phyloP scores from a whole-genome alignment of 2,888 invertebrate species.

The Orthosia incerta region DNA sequence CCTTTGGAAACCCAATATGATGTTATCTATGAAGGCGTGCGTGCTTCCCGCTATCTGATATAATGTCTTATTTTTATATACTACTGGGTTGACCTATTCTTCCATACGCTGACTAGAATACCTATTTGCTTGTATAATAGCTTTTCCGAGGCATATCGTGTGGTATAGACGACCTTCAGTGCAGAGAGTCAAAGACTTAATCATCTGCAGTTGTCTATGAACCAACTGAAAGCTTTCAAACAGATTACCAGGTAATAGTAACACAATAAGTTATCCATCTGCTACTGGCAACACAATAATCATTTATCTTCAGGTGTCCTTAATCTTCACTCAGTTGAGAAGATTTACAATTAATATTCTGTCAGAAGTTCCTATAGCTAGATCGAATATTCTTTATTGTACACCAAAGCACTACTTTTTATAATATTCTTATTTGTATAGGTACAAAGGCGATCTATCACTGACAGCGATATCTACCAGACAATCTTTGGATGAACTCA shows the following conservation, averaged over 20 bases:
- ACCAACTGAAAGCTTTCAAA: slow-evolving; percentile 17
- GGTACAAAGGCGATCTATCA: too few relatives aligned
- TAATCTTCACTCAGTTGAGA: slow-evolving; percentile 31
- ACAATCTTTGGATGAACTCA: too few relatives aligned
- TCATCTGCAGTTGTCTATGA: not conserved
- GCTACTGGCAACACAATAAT: slow-evolving; percentile 5
- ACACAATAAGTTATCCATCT: not conserved
- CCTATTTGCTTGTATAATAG: slow-evolving; percentile 7
- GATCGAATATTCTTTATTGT: too few relatives aligned
- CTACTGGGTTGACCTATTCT: slow-evolving; percentile 30
- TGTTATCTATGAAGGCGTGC: slow-evolving; percentile 55
- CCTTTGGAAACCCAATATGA: slow-evolving; percentile 56
- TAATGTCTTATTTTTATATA: slow-evolving; percentile 53
- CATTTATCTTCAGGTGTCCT: slow-evolving; percentile 35
- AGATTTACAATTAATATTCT: slow-evolving; percentile 28
- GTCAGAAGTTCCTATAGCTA: not conserved
- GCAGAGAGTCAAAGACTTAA: not conserved
- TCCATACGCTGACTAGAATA: slow-evolving; percentile 13
- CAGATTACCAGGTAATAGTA: slow-evolving; percentile 4
- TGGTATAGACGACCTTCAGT: not conserved
- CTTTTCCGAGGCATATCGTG: not conserved
- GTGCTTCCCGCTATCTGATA: slow-evolving; percentile 54
- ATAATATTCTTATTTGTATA: too few relatives aligned
- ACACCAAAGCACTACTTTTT: too few relatives aligned
- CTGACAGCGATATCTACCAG: too few relatives aligned